These are phyloP conservation scores for Augochlorella aurata DNA, from an alignment of 2,888 invertebrate genomes.

Conservation along the genomic window DNA sequence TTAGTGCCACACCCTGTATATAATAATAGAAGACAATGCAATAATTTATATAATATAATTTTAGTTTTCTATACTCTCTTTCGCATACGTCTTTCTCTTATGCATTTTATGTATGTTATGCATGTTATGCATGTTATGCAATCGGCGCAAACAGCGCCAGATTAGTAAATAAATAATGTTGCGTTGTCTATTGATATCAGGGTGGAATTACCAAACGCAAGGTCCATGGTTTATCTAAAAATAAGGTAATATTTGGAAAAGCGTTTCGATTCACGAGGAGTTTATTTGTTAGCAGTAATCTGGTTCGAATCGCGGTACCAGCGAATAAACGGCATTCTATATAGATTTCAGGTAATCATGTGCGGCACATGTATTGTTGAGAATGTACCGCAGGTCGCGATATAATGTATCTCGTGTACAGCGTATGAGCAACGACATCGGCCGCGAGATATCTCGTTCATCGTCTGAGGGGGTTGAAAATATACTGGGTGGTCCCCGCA, in stretches of 20 bases:
- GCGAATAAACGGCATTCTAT: neutral
- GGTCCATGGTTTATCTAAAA: neutral
- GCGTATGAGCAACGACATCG: slow-evolving; percentile 6
- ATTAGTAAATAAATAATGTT: no score
- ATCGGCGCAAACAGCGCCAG: no score
- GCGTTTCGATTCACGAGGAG: neutral
- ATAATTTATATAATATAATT: no score
- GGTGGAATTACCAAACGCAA: no score
- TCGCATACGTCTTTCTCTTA: no score
- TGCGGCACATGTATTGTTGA: neutral
- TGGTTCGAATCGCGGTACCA: neutral
- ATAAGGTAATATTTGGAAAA: neutral
- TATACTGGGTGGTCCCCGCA: neutral
- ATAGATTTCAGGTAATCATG: slow-evolving; percentile 6
- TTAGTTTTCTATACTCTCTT: no score
- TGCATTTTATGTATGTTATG: no score
- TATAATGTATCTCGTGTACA: neutral
- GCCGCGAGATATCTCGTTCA: slow-evolving; percentile 1
- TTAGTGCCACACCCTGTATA: no score
- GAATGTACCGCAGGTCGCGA: slow-evolving; percentile 5
- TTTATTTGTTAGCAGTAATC: slow-evolving; percentile 1
- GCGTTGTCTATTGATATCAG: no score
- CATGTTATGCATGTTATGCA: no score
- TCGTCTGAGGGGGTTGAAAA: slow-evolving; percentile 7
- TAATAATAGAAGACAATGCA: no score